Evolutionary conservation across 2,888 invertebrate species (phyloP).

Genomic region (Bursaphelenchus okinawaensis): DNA sequence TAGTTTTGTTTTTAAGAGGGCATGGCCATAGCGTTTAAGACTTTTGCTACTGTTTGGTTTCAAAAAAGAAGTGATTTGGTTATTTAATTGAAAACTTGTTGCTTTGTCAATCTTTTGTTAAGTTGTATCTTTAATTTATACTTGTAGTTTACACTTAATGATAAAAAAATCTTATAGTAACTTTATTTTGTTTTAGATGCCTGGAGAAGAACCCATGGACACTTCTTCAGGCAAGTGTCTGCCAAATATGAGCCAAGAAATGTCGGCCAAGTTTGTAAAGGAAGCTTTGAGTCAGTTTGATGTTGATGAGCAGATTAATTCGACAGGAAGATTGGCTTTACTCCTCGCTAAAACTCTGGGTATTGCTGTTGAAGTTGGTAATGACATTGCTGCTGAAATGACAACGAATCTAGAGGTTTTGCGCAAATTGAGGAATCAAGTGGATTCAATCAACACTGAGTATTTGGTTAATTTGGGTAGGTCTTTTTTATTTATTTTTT

Average conservation of each 20-base stretch:
- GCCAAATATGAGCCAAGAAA: not conserved
- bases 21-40: too few relatives aligned
- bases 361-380: not conserved
- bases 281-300: not conserved
- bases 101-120: too few relatives aligned
- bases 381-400: not conserved
- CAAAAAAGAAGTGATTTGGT: too few relatives aligned
- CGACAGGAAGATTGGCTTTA: not conserved
- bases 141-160: too few relatives aligned
- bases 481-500: not conserved
- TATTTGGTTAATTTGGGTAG: not conserved
- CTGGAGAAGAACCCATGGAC: not conserved
- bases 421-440: not conserved
- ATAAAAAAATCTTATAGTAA: too few relatives aligned
- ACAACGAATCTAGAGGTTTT: conserved; percentile 7
- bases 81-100: too few relatives aligned
- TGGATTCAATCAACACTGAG: not conserved
- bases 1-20: too few relatives aligned
- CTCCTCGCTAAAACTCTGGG: conserved; percentile 2
- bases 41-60: too few relatives aligned
- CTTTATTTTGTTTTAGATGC: not conserved
- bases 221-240: not conserved
- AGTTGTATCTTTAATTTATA: too few relatives aligned
- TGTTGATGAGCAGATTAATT: not conserved
- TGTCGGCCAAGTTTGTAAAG: not conserved